Evolutionary conservation across 1,140 invertebrate genomes (phyloP).

Genomic region (Hyles euphorbiae): DNA sequence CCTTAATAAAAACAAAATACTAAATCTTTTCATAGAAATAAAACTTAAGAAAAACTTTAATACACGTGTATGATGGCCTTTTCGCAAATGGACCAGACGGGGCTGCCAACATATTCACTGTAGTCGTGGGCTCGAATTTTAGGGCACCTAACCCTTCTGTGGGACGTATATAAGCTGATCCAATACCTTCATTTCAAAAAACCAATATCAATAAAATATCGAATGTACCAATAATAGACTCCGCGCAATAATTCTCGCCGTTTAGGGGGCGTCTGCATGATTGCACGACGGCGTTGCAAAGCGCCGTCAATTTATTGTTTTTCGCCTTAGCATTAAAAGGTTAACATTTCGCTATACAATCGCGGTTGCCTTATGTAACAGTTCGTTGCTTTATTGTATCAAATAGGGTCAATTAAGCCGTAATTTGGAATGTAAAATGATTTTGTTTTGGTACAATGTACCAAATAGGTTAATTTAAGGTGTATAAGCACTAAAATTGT

Average conservation of each 20-base stretch:
- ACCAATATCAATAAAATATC: constrained; percentile 7
- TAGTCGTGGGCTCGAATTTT: too few relatives aligned
- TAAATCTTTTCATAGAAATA: too few relatives aligned
- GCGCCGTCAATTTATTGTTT: constrained; percentile 39
- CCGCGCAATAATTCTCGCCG: constrained; percentile 23
- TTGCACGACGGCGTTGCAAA: constrained; percentile 23
- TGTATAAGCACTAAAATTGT: too few relatives aligned
- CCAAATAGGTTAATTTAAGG: too few relatives aligned
- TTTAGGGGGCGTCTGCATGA: constrained; percentile 32
- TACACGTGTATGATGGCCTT: too few relatives aligned
- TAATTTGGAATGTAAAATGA: neutral
- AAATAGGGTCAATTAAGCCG: neutral
- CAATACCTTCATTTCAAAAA: neutral
- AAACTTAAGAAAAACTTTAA: too few relatives aligned
- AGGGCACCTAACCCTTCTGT: too few relatives aligned
- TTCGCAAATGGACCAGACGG: too few relatives aligned
- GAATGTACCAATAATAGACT: constrained; percentile 14
- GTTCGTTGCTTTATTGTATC: neutral
- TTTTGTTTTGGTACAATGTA: too few relatives aligned
- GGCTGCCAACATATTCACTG: too few relatives aligned
- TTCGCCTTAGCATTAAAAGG: constrained; percentile 27
- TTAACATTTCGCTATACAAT: constrained; percentile 9
- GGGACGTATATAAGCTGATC: too few relatives aligned
- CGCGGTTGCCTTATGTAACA: neutral
- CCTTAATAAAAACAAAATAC: too few relatives aligned